A percentile compares a stretch with the other conserved stretches of the same genome.
These are phyloP conservation scores for Pteropus alecto DNA, from an alignment of 2,113 vertebrate species.

Conservation along the genomic window DNA sequence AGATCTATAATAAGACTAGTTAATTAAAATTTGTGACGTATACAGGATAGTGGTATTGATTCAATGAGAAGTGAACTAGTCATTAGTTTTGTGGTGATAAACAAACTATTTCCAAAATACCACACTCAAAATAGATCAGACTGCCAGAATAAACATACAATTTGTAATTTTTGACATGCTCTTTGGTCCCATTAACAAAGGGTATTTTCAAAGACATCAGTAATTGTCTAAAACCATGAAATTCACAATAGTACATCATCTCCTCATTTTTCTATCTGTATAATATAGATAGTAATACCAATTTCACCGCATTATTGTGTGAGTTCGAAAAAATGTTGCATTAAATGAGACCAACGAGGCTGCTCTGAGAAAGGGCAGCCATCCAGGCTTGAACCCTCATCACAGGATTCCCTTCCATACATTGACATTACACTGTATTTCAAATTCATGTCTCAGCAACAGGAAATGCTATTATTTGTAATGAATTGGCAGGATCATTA, in stretches of 20 bases:
- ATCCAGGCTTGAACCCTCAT: not conserved
- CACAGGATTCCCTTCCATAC: not conserved
- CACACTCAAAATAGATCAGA: not conserved
- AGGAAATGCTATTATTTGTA: not conserved
- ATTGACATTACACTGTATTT: not conserved
- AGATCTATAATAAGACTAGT: not conserved
- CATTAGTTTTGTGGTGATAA: not conserved
- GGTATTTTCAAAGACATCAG: not conserved
- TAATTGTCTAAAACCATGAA: not conserved
- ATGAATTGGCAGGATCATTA: not conserved
- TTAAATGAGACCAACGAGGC: not conserved
- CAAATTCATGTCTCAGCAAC: not conserved
- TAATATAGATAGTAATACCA: not conserved
- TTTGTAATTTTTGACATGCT: not conserved
- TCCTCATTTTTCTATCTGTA: not conserved
- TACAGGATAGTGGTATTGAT: not conserved
- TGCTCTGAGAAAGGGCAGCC: not conserved
- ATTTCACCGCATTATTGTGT: not conserved
- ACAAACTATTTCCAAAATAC: not conserved
- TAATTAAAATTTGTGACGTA: not conserved
- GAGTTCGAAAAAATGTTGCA: not conserved
- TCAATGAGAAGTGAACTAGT: not conserved
- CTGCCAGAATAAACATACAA: not conserved
- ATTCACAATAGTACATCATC: not conserved
- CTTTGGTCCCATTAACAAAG: not conserved